Percentiles rank a stretch among this genome's conserved stretches.
Conservation (phyloP, 2,113 vertebrate genomes). For the Amblyopsis rosae region DNA sequence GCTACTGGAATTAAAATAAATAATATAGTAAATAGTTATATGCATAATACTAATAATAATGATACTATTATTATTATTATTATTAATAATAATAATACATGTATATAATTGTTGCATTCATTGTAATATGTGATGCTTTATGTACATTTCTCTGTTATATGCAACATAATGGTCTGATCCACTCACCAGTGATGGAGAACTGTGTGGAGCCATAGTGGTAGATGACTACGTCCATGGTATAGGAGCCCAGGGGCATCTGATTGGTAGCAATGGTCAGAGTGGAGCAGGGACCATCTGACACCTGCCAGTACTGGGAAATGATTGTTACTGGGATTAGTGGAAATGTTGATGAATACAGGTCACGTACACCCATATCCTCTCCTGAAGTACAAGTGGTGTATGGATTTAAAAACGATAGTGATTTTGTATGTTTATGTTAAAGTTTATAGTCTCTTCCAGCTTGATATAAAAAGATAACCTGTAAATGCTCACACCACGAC, state of each 20-base stretch:
- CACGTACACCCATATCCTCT: too few relatives aligned
- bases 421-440: too few relatives aligned
- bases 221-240: constrained; percentile 88
- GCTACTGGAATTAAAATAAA: too few relatives aligned
- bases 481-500: too few relatives aligned
- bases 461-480: too few relatives aligned
- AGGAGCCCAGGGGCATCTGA: constrained; percentile 81
- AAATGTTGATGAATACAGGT: neutral
- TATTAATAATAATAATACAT: too few relatives aligned
- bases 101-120: too few relatives aligned
- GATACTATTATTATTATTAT: too few relatives aligned
- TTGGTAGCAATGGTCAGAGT: constrained; percentile 82
- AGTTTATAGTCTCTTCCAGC: too few relatives aligned
- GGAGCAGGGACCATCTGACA: constrained; percentile 84
- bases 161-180: neutral
- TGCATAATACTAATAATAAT: neutral
- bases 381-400: too few relatives aligned
- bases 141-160: neutral
- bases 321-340: neutral
- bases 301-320: constrained; percentile 85
- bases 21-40: neutral
- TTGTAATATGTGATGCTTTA: too few relatives aligned
- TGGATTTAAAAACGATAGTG: too few relatives aligned
- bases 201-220: constrained; percentile 85
- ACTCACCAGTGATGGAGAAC: constrained; percentile 86